Evolutionary conservation across 2,888 invertebrate species (phyloP).

Genomic region (Halocaridina rubra): DNA sequence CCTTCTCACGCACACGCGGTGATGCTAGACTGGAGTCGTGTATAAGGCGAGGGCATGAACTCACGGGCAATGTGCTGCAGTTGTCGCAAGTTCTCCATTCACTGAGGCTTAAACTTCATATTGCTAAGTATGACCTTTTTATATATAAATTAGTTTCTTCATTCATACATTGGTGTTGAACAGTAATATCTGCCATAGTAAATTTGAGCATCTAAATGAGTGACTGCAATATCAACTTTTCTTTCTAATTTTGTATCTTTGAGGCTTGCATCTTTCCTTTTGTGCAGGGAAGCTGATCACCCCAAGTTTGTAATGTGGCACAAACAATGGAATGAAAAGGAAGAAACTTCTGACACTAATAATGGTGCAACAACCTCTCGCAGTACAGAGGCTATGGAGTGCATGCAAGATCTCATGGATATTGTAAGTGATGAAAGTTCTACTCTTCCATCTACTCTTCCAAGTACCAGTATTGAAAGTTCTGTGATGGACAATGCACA

Average conservation of each 20-base stretch:
- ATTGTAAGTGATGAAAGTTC: conserved; percentile 31
- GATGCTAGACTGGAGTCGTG: conserved; percentile 47
- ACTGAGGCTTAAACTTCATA: conserved; percentile 52
- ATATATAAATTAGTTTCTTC: background rate
- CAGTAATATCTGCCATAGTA: too few relatives aligned
- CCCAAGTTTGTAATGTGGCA: conserved; percentile 64
- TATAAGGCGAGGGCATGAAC: conserved; percentile 51
- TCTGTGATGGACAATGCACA: too few relatives aligned
- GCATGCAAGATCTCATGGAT: conserved; percentile 39
- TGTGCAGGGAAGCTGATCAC: conserved; percentile 60
- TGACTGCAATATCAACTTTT: background rate
- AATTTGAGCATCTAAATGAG: background rate
- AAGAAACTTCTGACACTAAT: background rate
- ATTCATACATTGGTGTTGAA: background rate
- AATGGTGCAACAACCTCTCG: background rate
- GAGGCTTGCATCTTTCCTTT: too few relatives aligned
- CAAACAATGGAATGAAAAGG: conserved; percentile 53
- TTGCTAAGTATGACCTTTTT: conserved; percentile 53
- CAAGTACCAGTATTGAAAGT: too few relatives aligned
- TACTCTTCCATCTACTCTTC: too few relatives aligned
- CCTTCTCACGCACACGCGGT: conserved; percentile 41
- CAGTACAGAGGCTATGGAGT: background rate
- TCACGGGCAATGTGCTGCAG: conserved; percentile 57
- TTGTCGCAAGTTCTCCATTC: conserved; percentile 56
- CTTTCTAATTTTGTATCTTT: background rate